A percentile compares a stretch with the other conserved stretches of the same genome.
Conservation (phyloP, 2,797 vertebrate species). For the Hafferia zeledoni region DNA sequence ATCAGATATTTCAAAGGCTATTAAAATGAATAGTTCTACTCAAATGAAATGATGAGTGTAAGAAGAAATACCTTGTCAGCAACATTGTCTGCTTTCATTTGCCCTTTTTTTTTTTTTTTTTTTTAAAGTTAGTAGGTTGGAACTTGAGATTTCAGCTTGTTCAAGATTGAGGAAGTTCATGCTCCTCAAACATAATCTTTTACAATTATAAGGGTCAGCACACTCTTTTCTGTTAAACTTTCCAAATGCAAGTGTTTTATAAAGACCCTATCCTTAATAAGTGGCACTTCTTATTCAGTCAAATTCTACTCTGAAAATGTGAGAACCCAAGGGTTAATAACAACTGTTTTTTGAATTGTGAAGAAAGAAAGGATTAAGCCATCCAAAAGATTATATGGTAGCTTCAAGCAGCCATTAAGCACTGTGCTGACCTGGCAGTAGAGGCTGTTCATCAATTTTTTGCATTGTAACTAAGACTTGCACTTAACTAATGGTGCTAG, state of each 20-base stretch:
- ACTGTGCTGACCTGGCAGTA: conserved; percentile 31
- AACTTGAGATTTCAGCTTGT: not conserved
- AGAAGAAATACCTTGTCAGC: not conserved
- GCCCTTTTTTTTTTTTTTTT: not conserved
- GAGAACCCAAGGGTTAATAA: conserved; percentile 60
- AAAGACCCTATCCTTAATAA: conserved; percentile 30
- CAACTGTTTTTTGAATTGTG: conserved; percentile 45
- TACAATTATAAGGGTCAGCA: not conserved
- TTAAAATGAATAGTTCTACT: not conserved
- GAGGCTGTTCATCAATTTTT: conserved; percentile 54
- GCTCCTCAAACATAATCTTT: conserved; percentile 4
- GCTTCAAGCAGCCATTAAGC: conserved; percentile 49
- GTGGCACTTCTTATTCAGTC: conserved; percentile 46
- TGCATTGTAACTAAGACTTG: conserved; percentile 18
- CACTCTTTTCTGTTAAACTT: conserved; percentile 46
- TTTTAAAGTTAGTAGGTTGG: conserved; percentile 2
- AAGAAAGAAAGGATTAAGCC: conserved; percentile 59
- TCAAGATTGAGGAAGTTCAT: conserved; percentile 8
- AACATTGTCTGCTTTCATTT: conserved; percentile 5
- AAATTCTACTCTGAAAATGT: conserved; percentile 54
- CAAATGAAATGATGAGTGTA: not conserved
- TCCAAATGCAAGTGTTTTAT: not conserved
- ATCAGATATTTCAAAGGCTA: conserved; percentile 15
- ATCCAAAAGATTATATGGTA: conserved; percentile 51
- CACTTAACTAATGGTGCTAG: conserved; percentile 57